A percentile compares a stretch with the other conserved stretches of the same genome.
These are phyloP conservation scores for Callocephalon fimbriatum DNA, from an alignment of 2,113 vertebrate genomes.

Conservation along the genomic window DNA sequence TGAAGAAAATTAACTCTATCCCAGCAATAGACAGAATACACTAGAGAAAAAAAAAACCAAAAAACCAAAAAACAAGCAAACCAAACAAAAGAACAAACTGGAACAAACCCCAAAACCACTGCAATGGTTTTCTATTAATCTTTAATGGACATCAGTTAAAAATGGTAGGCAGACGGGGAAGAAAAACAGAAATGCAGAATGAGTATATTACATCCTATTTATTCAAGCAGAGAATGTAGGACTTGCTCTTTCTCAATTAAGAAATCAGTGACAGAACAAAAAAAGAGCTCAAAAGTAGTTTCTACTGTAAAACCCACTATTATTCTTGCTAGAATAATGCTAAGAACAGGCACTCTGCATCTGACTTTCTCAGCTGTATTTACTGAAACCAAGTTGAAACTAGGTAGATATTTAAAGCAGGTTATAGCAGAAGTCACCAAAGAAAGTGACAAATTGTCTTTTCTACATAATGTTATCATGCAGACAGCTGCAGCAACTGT, in stretches of 20 bases:
- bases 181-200: not conserved
- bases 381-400: not conserved
- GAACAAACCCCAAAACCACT: fast-evolving
- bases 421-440: not conserved
- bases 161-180: not conserved
- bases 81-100: not conserved
- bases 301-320: not conserved
- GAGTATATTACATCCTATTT: not conserved
- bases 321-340: not conserved
- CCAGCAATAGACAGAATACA: not conserved
- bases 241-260: not conserved
- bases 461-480: not conserved
- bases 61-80: not conserved
- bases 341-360: not conserved
- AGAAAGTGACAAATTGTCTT: not conserved
- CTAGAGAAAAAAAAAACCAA: not conserved
- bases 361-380: not conserved
- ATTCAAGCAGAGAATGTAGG: not conserved
- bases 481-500: not conserved
- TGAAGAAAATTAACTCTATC: not conserved
- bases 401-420: not conserved
- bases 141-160: not conserved
- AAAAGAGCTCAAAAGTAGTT: not conserved
- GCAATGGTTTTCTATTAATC: not conserved
- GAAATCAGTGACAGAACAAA: not conserved